phyloP scores from a whole-genome alignment of 2,888 invertebrate species.

The Trypoxylon attenuatum region DNA sequence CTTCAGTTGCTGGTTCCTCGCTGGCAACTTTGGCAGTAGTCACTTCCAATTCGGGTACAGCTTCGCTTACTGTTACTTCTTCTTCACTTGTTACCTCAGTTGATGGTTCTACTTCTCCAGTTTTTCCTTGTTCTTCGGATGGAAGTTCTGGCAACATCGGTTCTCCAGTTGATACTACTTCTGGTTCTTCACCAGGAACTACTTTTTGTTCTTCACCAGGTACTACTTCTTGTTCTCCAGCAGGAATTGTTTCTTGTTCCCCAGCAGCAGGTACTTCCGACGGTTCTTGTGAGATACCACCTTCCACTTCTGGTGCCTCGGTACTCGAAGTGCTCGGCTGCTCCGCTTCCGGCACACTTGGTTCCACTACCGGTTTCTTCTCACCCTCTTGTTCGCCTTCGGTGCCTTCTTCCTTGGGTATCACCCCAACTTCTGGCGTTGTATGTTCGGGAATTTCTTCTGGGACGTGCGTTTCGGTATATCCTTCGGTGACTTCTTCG shows the following conservation, averaged over 20 bases:
- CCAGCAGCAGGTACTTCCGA: slow-evolving; percentile 34
- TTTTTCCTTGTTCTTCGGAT: slow-evolving; percentile 35
- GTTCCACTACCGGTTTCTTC: slow-evolving; percentile 23
- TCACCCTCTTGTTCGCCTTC: slow-evolving; percentile 12
- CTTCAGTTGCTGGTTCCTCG: slow-evolving; percentile 22
- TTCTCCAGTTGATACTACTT: too few relatives aligned
- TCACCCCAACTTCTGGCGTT: slow-evolving; percentile 11
- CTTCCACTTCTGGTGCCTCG: slow-evolving; percentile 12
- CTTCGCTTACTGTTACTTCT: slow-evolving; percentile 14
- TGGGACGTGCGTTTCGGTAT: slow-evolving; percentile 15
- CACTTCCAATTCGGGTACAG: slow-evolving; percentile 18
- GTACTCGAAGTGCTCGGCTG: not conserved
- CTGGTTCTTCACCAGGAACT: slow-evolving; percentile 27
- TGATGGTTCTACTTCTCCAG: slow-evolving; percentile 7
- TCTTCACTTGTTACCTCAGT: slow-evolving; percentile 20
- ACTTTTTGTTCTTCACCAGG: slow-evolving; percentile 23
- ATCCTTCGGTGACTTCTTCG: slow-evolving; percentile 24
- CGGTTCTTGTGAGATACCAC: slow-evolving; percentile 27
- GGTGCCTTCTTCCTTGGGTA: slow-evolving; percentile 21
- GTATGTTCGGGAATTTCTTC: slow-evolving; percentile 24
- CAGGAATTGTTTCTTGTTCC: slow-evolving; percentile 20
- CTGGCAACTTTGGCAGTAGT: slow-evolving; percentile 24
- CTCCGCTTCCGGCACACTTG: not conserved
- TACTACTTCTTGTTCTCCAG: slow-evolving; percentile 45
- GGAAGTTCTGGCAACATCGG: not conserved